Conservation (phyloP, 2,797 vertebrate genomes). For the Myripristis jacobus region DNA sequence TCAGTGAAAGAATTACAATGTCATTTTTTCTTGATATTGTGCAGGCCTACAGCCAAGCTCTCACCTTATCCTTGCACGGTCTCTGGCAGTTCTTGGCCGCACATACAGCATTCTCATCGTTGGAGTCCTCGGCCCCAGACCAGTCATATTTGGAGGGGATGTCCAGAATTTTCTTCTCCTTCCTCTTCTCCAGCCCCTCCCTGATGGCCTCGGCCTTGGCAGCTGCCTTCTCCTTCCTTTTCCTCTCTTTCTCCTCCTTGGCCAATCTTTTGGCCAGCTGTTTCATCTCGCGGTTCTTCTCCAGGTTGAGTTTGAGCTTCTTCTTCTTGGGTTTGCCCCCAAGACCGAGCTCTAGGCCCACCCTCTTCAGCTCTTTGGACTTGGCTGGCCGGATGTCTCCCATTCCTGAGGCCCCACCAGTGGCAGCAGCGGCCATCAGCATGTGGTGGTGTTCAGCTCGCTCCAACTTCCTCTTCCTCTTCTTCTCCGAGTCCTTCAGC, state of each 20-base stretch:
- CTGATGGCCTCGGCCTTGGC: conserved; percentile 90
- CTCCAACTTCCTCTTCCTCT: conserved; percentile 94
- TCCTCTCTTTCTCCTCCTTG: conserved; percentile 97
- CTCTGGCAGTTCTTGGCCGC: conserved; percentile 96
- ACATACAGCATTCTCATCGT: conserved; percentile 97
- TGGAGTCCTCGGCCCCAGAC: conserved; percentile 98
- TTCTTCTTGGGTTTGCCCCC: conserved; percentile 96
- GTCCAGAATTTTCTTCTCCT: conserved; percentile 96
- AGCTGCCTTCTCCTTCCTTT: conserved; percentile 92
- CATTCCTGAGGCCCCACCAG: conserved; percentile 68
- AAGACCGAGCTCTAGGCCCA: conserved; percentile 80
- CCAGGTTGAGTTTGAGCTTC: conserved; percentile 93
- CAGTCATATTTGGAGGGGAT: conserved; percentile 99
- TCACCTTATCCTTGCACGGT: conserved; percentile 98
- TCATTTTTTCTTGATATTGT: background rate
- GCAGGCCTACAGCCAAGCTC: conserved; percentile 26
- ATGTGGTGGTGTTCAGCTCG: conserved; percentile 91
- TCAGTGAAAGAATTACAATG: too few relatives aligned
- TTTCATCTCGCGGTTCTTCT: conserved; percentile 95
- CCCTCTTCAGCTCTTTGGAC: conserved; percentile 93
- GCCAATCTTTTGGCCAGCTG: conserved; percentile 95
- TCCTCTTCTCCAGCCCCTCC: conserved; percentile 92
- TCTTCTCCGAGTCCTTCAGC: conserved; percentile 94
- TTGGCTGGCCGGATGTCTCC: conserved; percentile 84
- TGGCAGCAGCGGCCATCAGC: conserved; percentile 81